phyloP scores from a whole-genome alignment of 2,797 vertebrate genomes.

The Sebastes vulpes region DNA sequence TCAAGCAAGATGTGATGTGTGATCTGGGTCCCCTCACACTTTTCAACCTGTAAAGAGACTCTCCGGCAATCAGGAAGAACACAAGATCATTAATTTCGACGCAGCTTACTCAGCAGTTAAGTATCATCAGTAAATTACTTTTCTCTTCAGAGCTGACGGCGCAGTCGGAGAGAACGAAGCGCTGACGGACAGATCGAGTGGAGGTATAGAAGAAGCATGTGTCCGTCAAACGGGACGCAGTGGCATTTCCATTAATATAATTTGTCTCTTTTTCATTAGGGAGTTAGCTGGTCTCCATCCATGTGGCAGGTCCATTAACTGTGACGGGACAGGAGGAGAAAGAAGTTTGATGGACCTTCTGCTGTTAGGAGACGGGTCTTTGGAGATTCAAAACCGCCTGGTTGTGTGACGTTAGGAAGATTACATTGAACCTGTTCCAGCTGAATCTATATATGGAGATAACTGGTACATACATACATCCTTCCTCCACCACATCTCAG shows the following conservation, averaged over 20 bases:
- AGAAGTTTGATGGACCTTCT: conserved; percentile 23
- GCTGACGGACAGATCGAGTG: conserved; percentile 42
- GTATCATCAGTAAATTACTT: conserved; percentile 54
- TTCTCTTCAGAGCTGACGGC: conserved; percentile 38
- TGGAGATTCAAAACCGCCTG: conserved; percentile 9
- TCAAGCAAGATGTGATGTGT: neutral
- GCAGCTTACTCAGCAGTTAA: conserved; percentile 57
- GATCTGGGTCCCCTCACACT: neutral
- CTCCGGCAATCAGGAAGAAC: conserved; percentile 42
- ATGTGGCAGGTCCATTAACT: conserved; percentile 48
- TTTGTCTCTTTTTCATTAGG: conserved; percentile 38
- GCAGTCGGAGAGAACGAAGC: conserved; percentile 15
- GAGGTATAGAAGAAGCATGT: conserved; percentile 20
- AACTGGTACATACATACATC: neutral
- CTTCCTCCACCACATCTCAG: neutral
- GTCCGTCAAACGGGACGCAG: conserved; percentile 36
- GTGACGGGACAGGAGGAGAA: neutral
- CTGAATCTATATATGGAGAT: conserved; percentile 5
- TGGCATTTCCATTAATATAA: conserved; percentile 65
- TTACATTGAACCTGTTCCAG: neutral
- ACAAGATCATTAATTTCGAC: conserved; percentile 35
- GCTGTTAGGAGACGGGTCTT: neutral
- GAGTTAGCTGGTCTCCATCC: conserved; percentile 8
- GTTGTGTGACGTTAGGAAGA: conserved; percentile 3
- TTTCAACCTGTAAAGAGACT: neutral